Percentiles rank a stretch among this genome's conserved stretches.
Evolutionary conservation across 1,140 invertebrate genomes (phyloP).

Genomic region (Heterodera schachtii): DNA sequence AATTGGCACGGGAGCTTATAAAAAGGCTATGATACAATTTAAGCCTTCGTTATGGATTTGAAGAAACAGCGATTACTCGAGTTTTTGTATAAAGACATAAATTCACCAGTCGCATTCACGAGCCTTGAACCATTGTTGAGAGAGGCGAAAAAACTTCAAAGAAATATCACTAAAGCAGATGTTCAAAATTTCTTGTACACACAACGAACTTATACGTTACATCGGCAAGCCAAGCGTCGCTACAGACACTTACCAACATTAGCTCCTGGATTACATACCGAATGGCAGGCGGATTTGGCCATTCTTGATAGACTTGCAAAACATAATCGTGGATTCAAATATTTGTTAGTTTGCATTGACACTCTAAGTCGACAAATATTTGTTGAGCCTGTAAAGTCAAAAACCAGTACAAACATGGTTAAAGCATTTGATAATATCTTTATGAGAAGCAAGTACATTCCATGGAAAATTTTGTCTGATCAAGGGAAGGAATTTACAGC

Average conservation of each 20-base stretch:
- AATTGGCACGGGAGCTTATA: background rate
- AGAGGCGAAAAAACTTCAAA: constrained; percentile 6
- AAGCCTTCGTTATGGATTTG: background rate
- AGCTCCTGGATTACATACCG: constrained; percentile 36
- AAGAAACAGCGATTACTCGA: background rate
- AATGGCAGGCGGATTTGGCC: constrained; percentile 46
- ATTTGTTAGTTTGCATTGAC: constrained; percentile 48
- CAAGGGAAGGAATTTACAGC: constrained; percentile 40
- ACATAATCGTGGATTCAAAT: constrained; percentile 30
- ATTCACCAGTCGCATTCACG: constrained; percentile 25
- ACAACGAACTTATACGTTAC: constrained; percentile 41
- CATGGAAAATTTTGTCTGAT: constrained; percentile 44
- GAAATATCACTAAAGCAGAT: constrained; percentile 12
- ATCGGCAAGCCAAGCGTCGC: constrained; percentile 11
- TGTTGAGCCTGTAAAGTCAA: constrained; percentile 40
- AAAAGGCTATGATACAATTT: background rate
- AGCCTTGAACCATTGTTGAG: constrained; percentile 18
- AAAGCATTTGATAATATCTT: constrained; percentile 36
- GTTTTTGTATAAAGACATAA: constrained; percentile 26
- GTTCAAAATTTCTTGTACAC: constrained; percentile 31
- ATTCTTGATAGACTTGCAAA: constrained; percentile 24
- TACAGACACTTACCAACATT: constrained; percentile 29
- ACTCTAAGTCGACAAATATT: constrained; percentile 41
- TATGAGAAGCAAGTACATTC: background rate
- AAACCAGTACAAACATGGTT: constrained; percentile 29